Conservation (phyloP, 92 coral and sea anemone species). For the Porites lobata region DNA sequence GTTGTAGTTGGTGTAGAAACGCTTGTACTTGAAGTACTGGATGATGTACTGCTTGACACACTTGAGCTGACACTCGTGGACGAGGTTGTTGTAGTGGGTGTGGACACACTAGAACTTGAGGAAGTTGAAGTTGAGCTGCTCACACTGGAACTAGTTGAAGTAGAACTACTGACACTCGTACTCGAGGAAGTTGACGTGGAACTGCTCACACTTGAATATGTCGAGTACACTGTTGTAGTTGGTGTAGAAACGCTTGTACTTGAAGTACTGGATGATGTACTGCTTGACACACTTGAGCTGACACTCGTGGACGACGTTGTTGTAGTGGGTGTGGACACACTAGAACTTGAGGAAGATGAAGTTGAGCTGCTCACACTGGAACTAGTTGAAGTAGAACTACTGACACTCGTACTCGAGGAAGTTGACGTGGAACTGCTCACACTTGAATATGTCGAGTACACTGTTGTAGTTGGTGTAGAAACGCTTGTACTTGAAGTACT, state of each 20-base stretch:
- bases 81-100: background rate
- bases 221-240: slow-evolving; percentile 19
- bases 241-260: slow-evolving; percentile 17
- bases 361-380: too few relatives aligned
- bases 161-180: too few relatives aligned
- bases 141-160: too few relatives aligned
- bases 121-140: slow-evolving; percentile 9
- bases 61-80: background rate
- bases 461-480: too few relatives aligned
- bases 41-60: background rate
- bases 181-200: too few relatives aligned
- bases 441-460: too few relatives aligned
- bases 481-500: background rate
- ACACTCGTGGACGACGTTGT: background rate
- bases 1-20: background rate
- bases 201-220: slow-evolving; percentile 13
- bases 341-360: too few relatives aligned
- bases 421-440: too few relatives aligned
- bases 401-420: too few relatives aligned
- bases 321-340: slow-evolving; percentile 23
- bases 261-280: background rate
- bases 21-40: background rate
- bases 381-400: too few relatives aligned
- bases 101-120: background rate
- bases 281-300: background rate